Conservation (phyloP, 2,113 vertebrate genomes). For the Eira barbara region DNA sequence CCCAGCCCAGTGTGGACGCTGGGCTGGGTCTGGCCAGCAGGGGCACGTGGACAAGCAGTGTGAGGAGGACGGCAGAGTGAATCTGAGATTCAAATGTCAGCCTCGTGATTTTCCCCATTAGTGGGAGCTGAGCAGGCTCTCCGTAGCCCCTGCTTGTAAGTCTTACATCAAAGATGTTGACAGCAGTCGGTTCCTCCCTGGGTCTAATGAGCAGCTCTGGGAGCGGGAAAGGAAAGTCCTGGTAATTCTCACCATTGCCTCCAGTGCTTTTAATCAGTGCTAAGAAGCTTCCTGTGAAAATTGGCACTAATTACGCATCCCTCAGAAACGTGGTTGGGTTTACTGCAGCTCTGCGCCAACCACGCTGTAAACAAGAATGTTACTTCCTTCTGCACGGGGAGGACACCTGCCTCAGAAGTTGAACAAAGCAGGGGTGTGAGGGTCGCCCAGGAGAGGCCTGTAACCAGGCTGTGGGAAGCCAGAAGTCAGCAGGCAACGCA, state of each 20-base stretch:
- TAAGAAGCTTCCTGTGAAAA: constrained; percentile 20
- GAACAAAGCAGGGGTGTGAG: no score
- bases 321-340: background rate
- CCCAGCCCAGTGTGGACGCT: accelerated
- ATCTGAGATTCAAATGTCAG: background rate
- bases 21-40: background rate
- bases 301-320: background rate
- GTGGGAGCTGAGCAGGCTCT: background rate
- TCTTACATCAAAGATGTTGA: background rate
- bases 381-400: background rate
- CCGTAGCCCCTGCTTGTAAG: accelerated
- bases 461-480: background rate
- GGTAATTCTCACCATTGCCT: background rate
- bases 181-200: background rate
- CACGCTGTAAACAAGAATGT: background rate
- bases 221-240: background rate
- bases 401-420: background rate
- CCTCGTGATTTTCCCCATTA: background rate
- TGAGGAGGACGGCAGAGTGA: background rate
- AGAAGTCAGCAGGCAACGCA: accelerated
- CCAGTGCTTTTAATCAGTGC: background rate
- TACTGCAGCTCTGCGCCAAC: background rate
- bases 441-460: no score
- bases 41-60: background rate
- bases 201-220: constrained; percentile 12